These are phyloP conservation scores for Germaria angustata DNA, from an alignment of 2,888 invertebrate genomes.

Conservation along the genomic window DNA sequence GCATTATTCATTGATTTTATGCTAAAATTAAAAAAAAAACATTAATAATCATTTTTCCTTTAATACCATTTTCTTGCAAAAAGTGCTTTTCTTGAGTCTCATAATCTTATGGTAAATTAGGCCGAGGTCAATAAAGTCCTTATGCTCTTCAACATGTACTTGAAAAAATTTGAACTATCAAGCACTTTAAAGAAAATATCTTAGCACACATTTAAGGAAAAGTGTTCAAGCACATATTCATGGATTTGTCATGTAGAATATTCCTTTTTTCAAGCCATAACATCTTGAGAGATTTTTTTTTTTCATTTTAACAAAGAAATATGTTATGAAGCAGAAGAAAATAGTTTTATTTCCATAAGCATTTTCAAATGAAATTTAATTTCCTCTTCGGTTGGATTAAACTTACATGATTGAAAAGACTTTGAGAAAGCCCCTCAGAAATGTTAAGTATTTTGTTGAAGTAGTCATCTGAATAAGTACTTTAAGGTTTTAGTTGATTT, in stretches of 20 bases:
- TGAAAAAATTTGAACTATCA: not conserved
- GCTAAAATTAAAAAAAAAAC: not conserved
- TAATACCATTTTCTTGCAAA: not conserved
- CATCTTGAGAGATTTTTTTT: not conserved
- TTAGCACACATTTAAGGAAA: not conserved
- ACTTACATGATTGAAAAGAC: too few relatives aligned
- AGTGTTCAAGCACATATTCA: not conserved
- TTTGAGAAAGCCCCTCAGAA: too few relatives aligned
- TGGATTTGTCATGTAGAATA: not conserved
- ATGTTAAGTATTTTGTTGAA: not conserved
- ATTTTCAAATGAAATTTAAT: not conserved
- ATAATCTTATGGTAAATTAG: not conserved
- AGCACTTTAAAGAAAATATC: not conserved
- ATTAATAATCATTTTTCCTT: not conserved
- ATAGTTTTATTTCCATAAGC: not conserved
- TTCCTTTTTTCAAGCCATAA: not conserved
- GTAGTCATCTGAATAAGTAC: too few relatives aligned
- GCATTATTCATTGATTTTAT: too few relatives aligned
- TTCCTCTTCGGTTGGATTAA: too few relatives aligned
- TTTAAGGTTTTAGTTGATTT: not conserved
- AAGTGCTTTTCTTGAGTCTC: not conserved
- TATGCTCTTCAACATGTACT: not conserved
- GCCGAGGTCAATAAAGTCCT: not conserved
- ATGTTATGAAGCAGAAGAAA: not conserved
- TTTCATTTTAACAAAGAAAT: not conserved